phyloP scores from a whole-genome alignment of 2,797 vertebrate genomes.

The Lagorchestes hirsutus region DNA sequence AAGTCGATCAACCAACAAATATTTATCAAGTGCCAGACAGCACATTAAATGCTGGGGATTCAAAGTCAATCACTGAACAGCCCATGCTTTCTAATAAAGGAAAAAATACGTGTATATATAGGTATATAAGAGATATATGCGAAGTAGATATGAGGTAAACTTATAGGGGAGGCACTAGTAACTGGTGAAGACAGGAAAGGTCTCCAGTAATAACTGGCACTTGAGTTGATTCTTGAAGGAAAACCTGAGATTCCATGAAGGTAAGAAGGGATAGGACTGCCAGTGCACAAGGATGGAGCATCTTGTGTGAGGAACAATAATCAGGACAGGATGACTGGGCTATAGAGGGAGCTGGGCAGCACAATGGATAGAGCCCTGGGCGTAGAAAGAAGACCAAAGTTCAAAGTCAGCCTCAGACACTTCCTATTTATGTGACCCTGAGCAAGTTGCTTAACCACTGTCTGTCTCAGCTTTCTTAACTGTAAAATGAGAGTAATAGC shows the following conservation, averaged over 20 bases:
- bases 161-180: background rate
- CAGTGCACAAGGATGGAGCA: background rate
- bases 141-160: background rate
- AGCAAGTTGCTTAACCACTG: background rate
- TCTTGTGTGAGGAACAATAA: background rate
- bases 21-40: background rate
- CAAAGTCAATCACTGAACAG: background rate
- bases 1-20: background rate
- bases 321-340: background rate
- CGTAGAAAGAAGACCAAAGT: background rate
- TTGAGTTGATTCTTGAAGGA: background rate
- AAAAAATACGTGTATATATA: background rate
- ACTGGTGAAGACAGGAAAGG: background rate
- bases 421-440: background rate
- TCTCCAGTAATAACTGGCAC: background rate
- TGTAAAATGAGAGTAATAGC: background rate
- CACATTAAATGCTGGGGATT: background rate
- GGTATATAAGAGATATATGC: background rate
- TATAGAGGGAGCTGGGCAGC: background rate
- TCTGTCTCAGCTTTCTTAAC: background rate
- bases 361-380: background rate
- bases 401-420: background rate
- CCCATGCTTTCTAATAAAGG: background rate
- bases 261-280: background rate
- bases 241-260: background rate